A percentile compares a stretch with the other conserved stretches of the same genome.
Evolutionary conservation across 2,797 vertebrate genomes (phyloP).

Genomic region (Tamandua tetradactyla): DNA sequence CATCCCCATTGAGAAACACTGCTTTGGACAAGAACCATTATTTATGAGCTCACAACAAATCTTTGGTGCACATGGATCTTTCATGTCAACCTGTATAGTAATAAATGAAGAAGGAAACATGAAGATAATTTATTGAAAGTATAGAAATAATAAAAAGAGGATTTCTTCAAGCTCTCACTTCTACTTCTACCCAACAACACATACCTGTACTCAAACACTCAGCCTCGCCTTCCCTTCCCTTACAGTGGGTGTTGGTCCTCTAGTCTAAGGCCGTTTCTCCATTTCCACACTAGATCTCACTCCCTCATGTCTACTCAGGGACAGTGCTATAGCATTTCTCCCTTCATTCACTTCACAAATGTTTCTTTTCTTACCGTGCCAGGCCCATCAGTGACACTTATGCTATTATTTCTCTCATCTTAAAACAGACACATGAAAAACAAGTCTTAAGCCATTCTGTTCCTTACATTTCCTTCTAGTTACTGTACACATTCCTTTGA

Average conservation of each 20-base stretch:
- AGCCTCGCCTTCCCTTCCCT: neutral
- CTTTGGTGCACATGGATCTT: neutral
- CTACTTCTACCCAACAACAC: neutral
- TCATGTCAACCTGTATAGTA: neutral
- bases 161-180: neutral
- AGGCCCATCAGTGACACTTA: neutral
- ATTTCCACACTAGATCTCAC: no score
- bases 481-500: neutral
- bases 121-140: neutral
- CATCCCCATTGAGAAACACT: neutral
- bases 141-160: neutral
- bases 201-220: neutral
- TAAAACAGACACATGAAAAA: neutral
- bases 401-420: neutral
- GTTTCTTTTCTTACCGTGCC: neutral
- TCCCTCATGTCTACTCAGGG: neutral
- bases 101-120: neutral
- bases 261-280: neutral
- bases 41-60: neutral
- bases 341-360: neutral
- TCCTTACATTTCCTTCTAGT: neutral
- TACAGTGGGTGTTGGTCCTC: no score
- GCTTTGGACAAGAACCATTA: neutral
- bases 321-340: neutral
- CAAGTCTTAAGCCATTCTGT: neutral